Evolutionary conservation across 1,140 invertebrate species (phyloP), one percentile per base, ranked within the genome.

Genomic region (Dinoponera quadriceps): DNA sequence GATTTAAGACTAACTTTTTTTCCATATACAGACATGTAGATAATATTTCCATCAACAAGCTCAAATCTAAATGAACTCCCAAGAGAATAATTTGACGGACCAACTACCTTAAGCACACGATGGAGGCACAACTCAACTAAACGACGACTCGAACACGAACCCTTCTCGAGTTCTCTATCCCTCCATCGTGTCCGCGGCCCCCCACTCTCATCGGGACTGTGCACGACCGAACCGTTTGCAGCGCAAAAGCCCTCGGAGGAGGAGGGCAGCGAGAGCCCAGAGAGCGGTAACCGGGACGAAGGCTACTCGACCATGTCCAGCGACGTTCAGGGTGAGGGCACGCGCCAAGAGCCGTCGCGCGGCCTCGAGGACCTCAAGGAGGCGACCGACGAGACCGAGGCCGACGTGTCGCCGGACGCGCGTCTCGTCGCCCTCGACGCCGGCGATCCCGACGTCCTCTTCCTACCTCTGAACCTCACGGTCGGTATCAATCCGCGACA

Each of bases 291-390:
- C 83, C 95, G 97, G 85, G 97, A 98, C 93, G 97, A 98, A 93
- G 97, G 97, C 1, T 98, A 98, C 91, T 98, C 97, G 38, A 98
- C 97, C 3, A 98, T 98, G 97, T 98, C 97, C 0, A 97, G 97
- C 88, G 97, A 98, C 91, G 97, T 98, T 2, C 97, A 98, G 91
- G 96, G 96, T 1, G 96, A 97, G 85, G 95, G 95, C 0, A 95
- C 95, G 9, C 92, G 95, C 25, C 95, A 95, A 65, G 95, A 95
- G 55, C 94, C 95, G 69, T 95, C 95, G 66, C 92, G 96, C 75
- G 96, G 95, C 5, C 92, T 97, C 3, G 96, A 96, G 72, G 96
- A 97, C 90, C 94, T 97, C 7, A 96, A 97, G 92, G 96, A 97
- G 90, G 96, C 96, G 5, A 96, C 95, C 16, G 96, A 96, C 86